phyloP scores from a whole-genome alignment of 1,140 invertebrate species.

The Spodoptera litura region DNA sequence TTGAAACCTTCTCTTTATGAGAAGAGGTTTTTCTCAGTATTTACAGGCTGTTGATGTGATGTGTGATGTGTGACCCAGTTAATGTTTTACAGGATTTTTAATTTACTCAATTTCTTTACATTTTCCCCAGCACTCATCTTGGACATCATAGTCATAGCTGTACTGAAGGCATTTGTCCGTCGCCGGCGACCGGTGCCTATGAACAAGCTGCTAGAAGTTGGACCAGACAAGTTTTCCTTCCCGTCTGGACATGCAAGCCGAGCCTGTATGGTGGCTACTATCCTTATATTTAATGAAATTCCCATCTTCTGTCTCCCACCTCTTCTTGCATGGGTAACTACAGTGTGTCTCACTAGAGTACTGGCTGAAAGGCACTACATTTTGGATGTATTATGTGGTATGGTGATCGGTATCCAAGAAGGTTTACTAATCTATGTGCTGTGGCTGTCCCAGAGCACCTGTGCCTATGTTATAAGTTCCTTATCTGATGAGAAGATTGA shows the following conservation, averaged over 20 bases:
- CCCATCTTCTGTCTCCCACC: slow-evolving; percentile 88
- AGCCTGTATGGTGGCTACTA: slow-evolving; percentile 91
- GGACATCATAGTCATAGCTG: slow-evolving; percentile 93
- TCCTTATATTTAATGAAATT: slow-evolving; percentile 88
- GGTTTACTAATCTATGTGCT: slow-evolving; percentile 89
- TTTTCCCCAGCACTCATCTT: slow-evolving; percentile 92
- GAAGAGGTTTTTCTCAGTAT: too few relatives aligned
- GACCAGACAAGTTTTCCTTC: slow-evolving; percentile 96
- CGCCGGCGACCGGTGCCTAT: slow-evolving; percentile 91
- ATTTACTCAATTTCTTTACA: slow-evolving; percentile 18
- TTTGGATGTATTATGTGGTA: slow-evolving; percentile 93
- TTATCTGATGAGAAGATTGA: slow-evolving; percentile 81
- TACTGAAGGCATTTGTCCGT: slow-evolving; percentile 93
- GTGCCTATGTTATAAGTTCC: slow-evolving; percentile 73
- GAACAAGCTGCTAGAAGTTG: slow-evolving; percentile 87
- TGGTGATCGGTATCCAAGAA: slow-evolving; percentile 91
- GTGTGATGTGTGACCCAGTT: too few relatives aligned
- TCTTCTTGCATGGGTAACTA: slow-evolving; percentile 90
- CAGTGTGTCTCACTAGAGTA: slow-evolving; percentile 93
- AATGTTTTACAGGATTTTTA: neutral
- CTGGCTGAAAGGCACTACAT: slow-evolving; percentile 93
- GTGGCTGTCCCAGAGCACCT: slow-evolving; percentile 88
- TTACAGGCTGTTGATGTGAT: too few relatives aligned
- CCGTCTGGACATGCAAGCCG: slow-evolving; percentile 98
- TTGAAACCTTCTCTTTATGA: too few relatives aligned